These are phyloP conservation scores for Megaceryle maxima DNA, from an alignment of 2,113 vertebrate genomes.

Conservation along the genomic window DNA sequence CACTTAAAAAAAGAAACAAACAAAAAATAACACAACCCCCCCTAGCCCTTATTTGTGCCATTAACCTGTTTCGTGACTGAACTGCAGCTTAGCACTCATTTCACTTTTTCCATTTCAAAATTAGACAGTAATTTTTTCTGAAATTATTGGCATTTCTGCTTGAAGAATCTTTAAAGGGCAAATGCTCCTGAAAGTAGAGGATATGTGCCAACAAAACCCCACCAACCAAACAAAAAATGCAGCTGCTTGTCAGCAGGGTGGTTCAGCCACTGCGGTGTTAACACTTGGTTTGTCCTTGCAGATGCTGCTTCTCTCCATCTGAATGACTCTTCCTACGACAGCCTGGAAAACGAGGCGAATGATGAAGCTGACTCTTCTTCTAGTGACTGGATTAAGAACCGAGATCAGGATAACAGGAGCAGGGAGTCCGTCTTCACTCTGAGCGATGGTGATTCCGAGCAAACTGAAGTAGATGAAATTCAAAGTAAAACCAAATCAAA, in stretches of 20 bases:
- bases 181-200: background rate
- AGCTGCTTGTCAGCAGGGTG: background rate
- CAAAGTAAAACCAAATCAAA: constrained; percentile 69
- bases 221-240: background rate
- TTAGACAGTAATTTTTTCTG: background rate
- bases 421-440: constrained; percentile 90
- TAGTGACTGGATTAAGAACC: constrained; percentile 71
- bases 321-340: constrained; percentile 93
- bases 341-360: constrained; percentile 90
- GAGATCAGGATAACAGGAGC: constrained; percentile 85
- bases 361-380: constrained; percentile 86
- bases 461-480: constrained; percentile 70
- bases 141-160: background rate
- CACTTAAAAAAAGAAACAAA: background rate
- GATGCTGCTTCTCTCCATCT: constrained; percentile 87
- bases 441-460: constrained; percentile 85
- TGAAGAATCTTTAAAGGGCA: background rate
- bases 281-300: constrained; percentile 58
- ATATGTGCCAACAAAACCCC: background rate
- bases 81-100: background rate
- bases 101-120: background rate
- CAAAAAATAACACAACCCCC: accelerated
- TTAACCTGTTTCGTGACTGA: background rate
- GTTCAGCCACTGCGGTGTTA: background rate
- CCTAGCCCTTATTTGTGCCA: background rate